phyloP scores from a whole-genome alignment of 1,140 invertebrate genomes.

The Harpegnathos saltator region DNA sequence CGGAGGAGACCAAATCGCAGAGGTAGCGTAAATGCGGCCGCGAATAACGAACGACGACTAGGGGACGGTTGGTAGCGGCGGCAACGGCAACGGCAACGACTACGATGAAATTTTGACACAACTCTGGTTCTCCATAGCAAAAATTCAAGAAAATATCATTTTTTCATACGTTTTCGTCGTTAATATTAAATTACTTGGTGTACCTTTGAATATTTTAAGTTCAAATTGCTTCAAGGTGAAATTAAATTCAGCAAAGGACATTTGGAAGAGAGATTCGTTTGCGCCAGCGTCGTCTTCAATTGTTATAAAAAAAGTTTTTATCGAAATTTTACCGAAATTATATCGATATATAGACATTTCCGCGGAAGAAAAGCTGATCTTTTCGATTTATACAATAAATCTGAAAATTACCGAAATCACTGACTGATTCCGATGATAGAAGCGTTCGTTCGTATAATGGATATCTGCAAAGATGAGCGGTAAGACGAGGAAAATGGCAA shows the following conservation, averaged over 20 bases:
- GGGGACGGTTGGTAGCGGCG: too few relatives aligned
- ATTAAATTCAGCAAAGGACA: slow-evolving; percentile 3
- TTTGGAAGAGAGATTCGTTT: neutral
- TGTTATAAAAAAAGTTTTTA: too few relatives aligned
- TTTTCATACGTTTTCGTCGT: neutral
- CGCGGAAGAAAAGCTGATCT: too few relatives aligned
- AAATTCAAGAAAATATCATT: neutral
- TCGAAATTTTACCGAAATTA: too few relatives aligned
- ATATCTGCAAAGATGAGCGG: slow-evolving; percentile 42
- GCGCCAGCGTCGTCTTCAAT: neutral
- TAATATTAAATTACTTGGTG: neutral
- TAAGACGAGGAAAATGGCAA: slow-evolving; percentile 46
- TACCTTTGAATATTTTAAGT: neutral
- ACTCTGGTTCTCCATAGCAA: neutral
- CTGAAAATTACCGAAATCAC: neutral
- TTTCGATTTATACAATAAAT: too few relatives aligned
- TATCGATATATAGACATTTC: too few relatives aligned
- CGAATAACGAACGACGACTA: slow-evolving; percentile 8
- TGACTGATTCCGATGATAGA: slow-evolving; percentile 13
- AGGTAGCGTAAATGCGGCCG: neutral
- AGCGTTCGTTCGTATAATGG: slow-evolving; percentile 45
- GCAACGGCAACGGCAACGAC: too few relatives aligned
- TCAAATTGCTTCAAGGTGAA: slow-evolving; percentile 4
- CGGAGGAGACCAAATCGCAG: neutral
- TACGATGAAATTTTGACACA: too few relatives aligned